Conservation (phyloP, 2,797 vertebrate species). For the Pseudochirops cupreus region DNA sequence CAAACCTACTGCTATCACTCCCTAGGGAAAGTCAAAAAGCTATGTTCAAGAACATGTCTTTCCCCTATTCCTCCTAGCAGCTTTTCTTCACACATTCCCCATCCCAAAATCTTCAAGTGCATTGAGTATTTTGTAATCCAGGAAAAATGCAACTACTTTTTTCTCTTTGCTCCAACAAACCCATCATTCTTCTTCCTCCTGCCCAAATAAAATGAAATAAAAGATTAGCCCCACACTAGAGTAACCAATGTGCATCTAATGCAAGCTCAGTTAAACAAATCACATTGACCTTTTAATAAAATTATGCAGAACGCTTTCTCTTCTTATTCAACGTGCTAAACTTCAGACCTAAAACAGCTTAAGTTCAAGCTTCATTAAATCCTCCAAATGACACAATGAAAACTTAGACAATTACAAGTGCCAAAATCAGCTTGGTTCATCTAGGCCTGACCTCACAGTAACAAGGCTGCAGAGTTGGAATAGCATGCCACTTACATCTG, state of each 20-base stretch:
- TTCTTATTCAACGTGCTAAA: conserved; percentile 66
- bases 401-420: not conserved
- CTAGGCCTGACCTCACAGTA: not conserved
- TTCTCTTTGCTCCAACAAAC: conserved; percentile 35
- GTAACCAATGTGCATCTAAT: conserved; percentile 53
- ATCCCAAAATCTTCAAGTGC: not conserved
- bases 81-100: not conserved
- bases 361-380: conserved; percentile 70
- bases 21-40: not conserved
- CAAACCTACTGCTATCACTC: not conserved
- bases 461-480: not conserved
- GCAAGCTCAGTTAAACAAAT: conserved; percentile 79
- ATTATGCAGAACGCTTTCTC: conserved; percentile 58
- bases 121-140: not conserved
- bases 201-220: conserved; percentile 63
- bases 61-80: not conserved
- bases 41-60: not conserved
- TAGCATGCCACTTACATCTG: not conserved
- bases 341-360: conserved; percentile 56
- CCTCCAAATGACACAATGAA: not conserved
- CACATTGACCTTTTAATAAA: conserved; percentile 75
- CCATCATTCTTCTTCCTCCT: not conserved
- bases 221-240: conserved; percentile 62
- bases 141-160: conserved; percentile 22
- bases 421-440: conserved; percentile 1